phyloP scores from a whole-genome alignment of 1,140 invertebrate species.

The Bombyx mori region ASM3026992v2 NC_085128.1:13624001-13624500 shows the following conservation, averaged over 20 bases:
- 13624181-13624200: slow-evolving; percentile 55
- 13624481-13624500: no score
- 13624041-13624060: slow-evolving; percentile 57
- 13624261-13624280: slow-evolving; percentile 12
- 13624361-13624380: no score
- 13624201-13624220: slow-evolving; percentile 26
- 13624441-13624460: no score
- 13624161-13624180: slow-evolving; percentile 76
- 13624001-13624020: slow-evolving; percentile 24
- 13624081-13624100: slow-evolving; percentile 63
- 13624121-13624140: slow-evolving; percentile 68
- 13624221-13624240: background rate
- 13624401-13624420: no score
- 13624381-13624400: no score
- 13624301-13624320: no score
- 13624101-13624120: slow-evolving; percentile 42
- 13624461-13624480: no score
- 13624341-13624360: no score
- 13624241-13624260: slow-evolving; percentile 11
- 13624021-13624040: slow-evolving; percentile 61
- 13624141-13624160: slow-evolving; percentile 79
- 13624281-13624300: slow-evolving; percentile 14
- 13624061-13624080: slow-evolving; percentile 64
- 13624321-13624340: no score
- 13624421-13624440: no score